Conservation (phyloP, 1,140 invertebrate genomes). For the Acromyrmex charruanus region DNA sequence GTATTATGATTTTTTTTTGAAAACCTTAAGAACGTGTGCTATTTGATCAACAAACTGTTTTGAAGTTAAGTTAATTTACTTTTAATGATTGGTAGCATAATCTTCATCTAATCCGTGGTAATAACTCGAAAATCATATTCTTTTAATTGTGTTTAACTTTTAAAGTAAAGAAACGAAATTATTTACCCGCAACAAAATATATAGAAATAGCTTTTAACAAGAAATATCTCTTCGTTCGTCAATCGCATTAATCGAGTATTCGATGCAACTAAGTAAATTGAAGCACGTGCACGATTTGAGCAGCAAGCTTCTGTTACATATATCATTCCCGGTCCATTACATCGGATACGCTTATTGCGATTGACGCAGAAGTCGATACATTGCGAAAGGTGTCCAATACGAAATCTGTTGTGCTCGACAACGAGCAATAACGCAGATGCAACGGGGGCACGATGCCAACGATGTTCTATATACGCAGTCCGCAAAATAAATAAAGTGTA, state of each 20-base stretch:
- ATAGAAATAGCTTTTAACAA: background rate
- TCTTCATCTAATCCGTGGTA: too few species aligned
- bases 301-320: conserved; percentile 46
- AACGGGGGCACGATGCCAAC: conserved; percentile 42
- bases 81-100: too few species aligned
- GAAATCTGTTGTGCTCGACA: conserved; percentile 63
- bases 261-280: conserved; percentile 22
- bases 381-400: conserved; percentile 55
- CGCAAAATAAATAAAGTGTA: conserved; percentile 58
- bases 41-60: too few species aligned
- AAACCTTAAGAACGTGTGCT: too few species aligned
- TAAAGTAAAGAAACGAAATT: background rate
- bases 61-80: too few species aligned
- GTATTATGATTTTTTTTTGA: too few species aligned
- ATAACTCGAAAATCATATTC: too few species aligned
- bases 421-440: conserved; percentile 63
- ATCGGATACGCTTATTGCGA: conserved; percentile 55
- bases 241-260: conserved; percentile 6
- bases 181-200: background rate
- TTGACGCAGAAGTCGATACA: conserved; percentile 58
- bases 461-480: background rate
- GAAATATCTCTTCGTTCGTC: background rate
- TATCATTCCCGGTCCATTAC: conserved; percentile 60
- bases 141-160: too few species aligned
- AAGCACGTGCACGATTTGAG: conserved; percentile 28